Base-by-base conservation (phyloP, 2,797 vertebrate genomes). In the Pangasius mekongensis region DNA sequence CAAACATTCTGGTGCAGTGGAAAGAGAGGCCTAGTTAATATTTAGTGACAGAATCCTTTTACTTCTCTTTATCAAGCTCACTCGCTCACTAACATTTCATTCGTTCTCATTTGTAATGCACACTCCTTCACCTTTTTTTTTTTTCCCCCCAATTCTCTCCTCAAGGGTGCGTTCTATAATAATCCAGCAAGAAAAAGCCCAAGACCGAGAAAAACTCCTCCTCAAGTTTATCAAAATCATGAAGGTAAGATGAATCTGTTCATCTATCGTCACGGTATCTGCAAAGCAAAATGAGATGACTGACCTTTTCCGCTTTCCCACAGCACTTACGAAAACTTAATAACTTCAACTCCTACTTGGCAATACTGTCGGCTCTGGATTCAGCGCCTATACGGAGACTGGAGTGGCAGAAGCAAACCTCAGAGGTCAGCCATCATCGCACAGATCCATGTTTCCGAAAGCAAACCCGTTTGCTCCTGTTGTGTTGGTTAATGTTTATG, bases 301-400 rank as follows among this genome's bases (percentile, higher is more conserved):
- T 24, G 27, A 20, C 0, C 18, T 62, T 62, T 16, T 74, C 24
- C 16, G 2, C 36, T 69, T 62, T 83, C 20, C 9, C 62, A 54
- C 93, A 99, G 98, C 97, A 98, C 94, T 96, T 99, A 91, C 90
- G 97, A 85, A 99, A 98, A 92, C 96, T 99, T 77, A 99, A 97
- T 93, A 99, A 99, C 94, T 99, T 99, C 91, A 99, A 99, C 94
- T 99, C 98, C 10, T 99, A 98, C 93, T 94, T 99, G 96, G 97
- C 98, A 91, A 98, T 99, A 90, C 96, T 99, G 89, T 99, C 98
- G 0, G 98, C 97, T 0, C 93, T 99, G 92, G 98, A 98, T 94
- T 99, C 98, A 0, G 98, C 98, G 0, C 98, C 98, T 66, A 96
- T 99, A 91, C 94, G 98, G 49, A 96, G 98, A 88, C 96, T 99